Evolutionary conservation across 2,113 vertebrate genomes (phyloP).

Genomic region (Rhea americana): DNA sequence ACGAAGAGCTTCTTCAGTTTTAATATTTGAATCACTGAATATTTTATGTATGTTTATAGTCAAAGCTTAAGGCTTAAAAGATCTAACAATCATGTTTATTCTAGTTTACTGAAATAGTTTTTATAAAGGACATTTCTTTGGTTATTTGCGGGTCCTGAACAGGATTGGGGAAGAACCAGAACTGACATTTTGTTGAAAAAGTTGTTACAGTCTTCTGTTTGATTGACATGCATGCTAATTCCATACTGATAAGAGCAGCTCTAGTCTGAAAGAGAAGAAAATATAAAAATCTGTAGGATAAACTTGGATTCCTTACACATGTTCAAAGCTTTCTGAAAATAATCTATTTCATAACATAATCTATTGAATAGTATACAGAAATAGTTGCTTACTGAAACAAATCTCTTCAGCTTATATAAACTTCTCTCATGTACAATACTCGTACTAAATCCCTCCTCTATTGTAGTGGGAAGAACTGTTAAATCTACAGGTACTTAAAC

Average conservation of each 20-base stretch:
- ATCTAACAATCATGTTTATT: not conserved
- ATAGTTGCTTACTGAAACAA: not conserved
- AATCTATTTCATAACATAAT: not conserved
- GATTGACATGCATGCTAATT: not conserved
- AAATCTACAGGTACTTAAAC: slow-evolving; percentile 32
- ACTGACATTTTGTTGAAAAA: not conserved
- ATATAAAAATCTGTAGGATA: not conserved
- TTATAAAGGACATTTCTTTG: not conserved
- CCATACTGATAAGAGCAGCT: not conserved
- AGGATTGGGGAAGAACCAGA: not conserved
- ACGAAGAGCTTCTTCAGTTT: not conserved
- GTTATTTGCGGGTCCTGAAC: not conserved
- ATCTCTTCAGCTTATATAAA: not conserved
- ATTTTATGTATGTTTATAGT: not conserved
- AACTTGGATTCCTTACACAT: not conserved
- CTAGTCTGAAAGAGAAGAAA: not conserved
- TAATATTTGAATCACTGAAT: not conserved
- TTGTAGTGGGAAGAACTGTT: not conserved
- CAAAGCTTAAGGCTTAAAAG: not conserved
- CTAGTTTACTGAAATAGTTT: not conserved
- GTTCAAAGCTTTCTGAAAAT: not conserved
- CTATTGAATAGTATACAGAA: not conserved
- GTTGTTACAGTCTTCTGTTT: not conserved
- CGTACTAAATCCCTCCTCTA: not conserved
- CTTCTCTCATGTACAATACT: not conserved